Evolutionary conservation across 2,113 vertebrate species (phyloP).

Genomic region (Rafetus swinhoei): DNA sequence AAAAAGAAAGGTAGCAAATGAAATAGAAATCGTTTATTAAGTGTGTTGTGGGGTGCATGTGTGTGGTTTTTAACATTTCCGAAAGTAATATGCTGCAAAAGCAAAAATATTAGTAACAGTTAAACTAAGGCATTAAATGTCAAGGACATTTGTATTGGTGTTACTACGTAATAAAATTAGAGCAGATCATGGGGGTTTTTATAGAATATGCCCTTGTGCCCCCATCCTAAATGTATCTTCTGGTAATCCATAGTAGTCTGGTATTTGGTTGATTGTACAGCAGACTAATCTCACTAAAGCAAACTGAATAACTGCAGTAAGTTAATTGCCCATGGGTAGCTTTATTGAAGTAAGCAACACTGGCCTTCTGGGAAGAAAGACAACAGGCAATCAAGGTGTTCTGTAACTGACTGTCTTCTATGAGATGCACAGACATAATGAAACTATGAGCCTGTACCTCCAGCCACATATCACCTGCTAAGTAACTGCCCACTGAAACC

Average conservation of each 20-base stretch:
- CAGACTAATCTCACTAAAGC: neutral
- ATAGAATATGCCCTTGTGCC: neutral
- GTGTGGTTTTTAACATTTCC: neutral
- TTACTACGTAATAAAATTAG: neutral
- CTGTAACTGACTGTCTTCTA: neutral
- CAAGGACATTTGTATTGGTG: neutral
- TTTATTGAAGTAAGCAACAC: fast-evolving
- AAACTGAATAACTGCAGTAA: neutral
- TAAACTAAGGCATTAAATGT: neutral
- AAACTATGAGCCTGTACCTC: neutral
- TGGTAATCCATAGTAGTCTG: neutral
- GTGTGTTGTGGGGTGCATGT: slow-evolving; percentile 35
- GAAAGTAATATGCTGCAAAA: slow-evolving; percentile 71
- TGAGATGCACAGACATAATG: neutral
- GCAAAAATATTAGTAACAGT: slow-evolving; percentile 62
- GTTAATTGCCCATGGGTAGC: neutral
- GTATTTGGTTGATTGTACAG: neutral
- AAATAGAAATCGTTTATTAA: slow-evolving; percentile 28
- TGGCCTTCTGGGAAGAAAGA: neutral
- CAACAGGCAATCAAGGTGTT: neutral
- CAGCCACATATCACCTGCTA: neutral
- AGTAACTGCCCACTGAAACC: neutral
- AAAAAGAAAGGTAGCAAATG: slow-evolving; percentile 90
- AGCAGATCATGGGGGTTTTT: fast-evolving
- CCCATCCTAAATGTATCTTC: neutral